Evolutionary conservation across 23 tunicate genomes (phyloP), one percentile per base, ranked within the genome.

Genomic region (Phallusia fumigata): DNA sequence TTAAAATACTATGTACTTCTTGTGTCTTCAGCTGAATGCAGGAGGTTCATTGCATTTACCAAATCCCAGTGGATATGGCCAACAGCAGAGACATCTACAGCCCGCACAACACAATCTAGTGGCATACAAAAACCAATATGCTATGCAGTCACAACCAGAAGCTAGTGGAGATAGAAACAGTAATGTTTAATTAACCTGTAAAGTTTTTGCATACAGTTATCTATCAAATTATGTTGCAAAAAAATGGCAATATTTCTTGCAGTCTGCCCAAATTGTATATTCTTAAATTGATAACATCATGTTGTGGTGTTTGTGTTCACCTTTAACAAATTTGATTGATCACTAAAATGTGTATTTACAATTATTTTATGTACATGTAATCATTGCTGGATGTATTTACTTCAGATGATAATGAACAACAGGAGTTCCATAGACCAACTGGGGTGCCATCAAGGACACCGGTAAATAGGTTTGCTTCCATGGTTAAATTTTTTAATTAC

Each of bases 31-130:
- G 69, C 3, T 58, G 16, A 58, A 58, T 13, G 52, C 36, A 35
- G 88, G 88, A 34, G 34, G 81, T 30, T 84, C 96, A 50, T 31
- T 91, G 50, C 89, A 79, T 86, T 83, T 91, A 0, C 96, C 96
- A 32, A 91, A 91, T 53, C 96, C 96, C 50, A 91, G 96, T 86
- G 95, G 95, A 22, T 91, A 91, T 65, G 78, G 75, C 0, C 81
- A 75, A 65, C 89, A 52, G 65, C 36, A 76, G 19, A 47, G 65
- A 18, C 96, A 82, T 81, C 82, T 79, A 33, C 34, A 44, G n/a
- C 78, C 86, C 36, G 89, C 36, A 31, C 78, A 40, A 40, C 47
- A 40, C 47, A 40, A 13, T 3, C 69, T 21, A 6, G 69, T 58
- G 69, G 69, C 69, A 58, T 58, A 58, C 69, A 58, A 58, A 24